Percentiles rank a stretch among this genome's conserved stretches.
Conservation (phyloP, 2,888 invertebrate genomes). For the Pristionchus japonicus region DNA sequence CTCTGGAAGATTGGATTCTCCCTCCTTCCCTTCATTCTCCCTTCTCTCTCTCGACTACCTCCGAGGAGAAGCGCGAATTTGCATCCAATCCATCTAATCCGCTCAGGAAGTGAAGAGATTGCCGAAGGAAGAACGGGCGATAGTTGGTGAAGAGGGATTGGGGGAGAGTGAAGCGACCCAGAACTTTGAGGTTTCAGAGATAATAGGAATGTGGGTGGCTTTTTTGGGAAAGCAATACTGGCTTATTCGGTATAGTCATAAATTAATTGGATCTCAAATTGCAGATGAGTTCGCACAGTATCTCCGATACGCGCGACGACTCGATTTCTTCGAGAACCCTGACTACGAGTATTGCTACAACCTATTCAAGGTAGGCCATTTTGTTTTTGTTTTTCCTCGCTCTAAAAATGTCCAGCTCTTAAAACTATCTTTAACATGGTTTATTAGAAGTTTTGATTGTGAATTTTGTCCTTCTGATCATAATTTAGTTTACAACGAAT, state of each 20-base stretch:
- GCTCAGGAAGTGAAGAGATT: background rate
- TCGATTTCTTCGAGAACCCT: conserved; percentile 99
- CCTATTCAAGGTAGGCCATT: conserved; percentile 71
- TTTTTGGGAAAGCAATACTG: background rate
- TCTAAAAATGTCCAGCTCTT: too few relatives aligned
- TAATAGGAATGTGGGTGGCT: background rate
- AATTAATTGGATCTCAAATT: conserved; percentile 58
- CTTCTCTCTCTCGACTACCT: too few relatives aligned
- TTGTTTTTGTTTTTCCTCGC: too few relatives aligned
- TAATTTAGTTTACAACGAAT: too few relatives aligned
- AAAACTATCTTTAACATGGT: too few relatives aligned
- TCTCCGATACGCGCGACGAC: conserved; percentile 92
- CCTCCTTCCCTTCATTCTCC: too few relatives aligned
- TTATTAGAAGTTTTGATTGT: too few relatives aligned
- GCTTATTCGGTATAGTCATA: background rate
- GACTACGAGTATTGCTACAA: conserved; percentile 90
- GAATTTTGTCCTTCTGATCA: too few relatives aligned
- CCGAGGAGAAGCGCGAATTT: background rate
- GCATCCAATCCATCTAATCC: conserved; percentile 5
- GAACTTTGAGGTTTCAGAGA: background rate
- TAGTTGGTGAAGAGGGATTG: background rate
- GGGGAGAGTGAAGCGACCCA: background rate
- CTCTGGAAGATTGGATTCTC: background rate
- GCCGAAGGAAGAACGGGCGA: background rate
- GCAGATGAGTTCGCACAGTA: conserved; percentile 98